phyloP scores from a whole-genome alignment of 2,888 invertebrate genomes.

The Dendrolimus pini region DNA sequence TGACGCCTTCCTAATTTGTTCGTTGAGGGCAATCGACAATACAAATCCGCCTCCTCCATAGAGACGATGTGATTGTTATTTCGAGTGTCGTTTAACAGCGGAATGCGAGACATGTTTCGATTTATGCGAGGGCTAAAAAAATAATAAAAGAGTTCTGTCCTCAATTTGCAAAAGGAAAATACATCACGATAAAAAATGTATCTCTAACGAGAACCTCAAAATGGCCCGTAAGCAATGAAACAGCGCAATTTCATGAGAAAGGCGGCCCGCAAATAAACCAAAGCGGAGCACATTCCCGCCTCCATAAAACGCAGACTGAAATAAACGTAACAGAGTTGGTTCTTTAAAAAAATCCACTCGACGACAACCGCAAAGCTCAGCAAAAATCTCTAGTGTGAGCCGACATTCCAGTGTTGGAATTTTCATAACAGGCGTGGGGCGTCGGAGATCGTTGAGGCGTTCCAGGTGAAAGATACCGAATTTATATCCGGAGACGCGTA shows the following conservation, averaged over 20 bases:
- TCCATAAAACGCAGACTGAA: conserved; percentile 68
- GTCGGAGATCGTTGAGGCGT: conserved; percentile 46
- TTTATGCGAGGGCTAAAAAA: conserved; percentile 21
- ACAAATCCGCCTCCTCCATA: conserved; percentile 14
- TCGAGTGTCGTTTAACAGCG: conserved; percentile 13
- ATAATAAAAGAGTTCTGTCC: conserved; percentile 32
- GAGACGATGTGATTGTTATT: conserved; percentile 16
- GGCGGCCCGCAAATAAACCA: conserved; percentile 70
- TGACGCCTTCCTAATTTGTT: conserved; percentile 28
- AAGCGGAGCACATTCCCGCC: conserved; percentile 69
- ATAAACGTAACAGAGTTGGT: conserved; percentile 67
- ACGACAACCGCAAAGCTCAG: conserved; percentile 68
- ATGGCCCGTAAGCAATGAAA: conserved; percentile 71
- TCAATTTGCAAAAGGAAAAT: conserved; percentile 54
- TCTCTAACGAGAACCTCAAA: conserved; percentile 64
- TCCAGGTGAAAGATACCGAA: conserved; percentile 57
- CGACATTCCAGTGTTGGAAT: conserved; percentile 66
- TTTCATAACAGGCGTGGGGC: conserved; percentile 66
- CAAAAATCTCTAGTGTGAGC: conserved; percentile 69
- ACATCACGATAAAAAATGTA: conserved; percentile 61
- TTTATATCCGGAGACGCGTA: conserved; percentile 50
- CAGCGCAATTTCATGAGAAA: conserved; percentile 71
- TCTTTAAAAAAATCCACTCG: conserved; percentile 63
- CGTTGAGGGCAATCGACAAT: conserved; percentile 18
- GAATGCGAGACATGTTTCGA: conserved; percentile 16